Evolutionary conservation across 1,140 invertebrate species (phyloP).

Genomic region (Ectropis grisescens): DNA sequence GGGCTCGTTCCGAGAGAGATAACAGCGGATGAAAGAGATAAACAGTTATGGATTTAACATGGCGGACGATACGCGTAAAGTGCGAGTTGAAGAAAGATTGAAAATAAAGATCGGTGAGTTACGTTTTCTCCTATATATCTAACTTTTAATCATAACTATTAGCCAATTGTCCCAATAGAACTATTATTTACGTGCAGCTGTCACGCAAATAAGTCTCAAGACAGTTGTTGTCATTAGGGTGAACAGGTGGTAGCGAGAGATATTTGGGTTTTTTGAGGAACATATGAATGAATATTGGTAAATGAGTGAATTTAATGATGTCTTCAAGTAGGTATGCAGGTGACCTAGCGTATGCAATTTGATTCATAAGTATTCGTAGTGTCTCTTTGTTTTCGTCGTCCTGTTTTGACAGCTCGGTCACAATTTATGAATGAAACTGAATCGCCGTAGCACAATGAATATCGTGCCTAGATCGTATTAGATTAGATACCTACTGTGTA

Average conservation of each 20-base stretch:
- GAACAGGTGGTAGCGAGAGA: slow-evolving; percentile 55
- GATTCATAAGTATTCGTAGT: too few species aligned
- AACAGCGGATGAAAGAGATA: slow-evolving; percentile 69
- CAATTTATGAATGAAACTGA: slow-evolving; percentile 58
- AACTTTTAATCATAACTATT: too few species aligned
- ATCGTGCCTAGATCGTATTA: slow-evolving; percentile 48
- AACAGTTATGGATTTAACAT: slow-evolving; percentile 84
- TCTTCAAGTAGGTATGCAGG: slow-evolving; percentile 1
- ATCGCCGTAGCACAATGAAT: slow-evolving; percentile 57
- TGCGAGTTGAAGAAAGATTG: slow-evolving; percentile 87
- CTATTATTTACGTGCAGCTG: too few species aligned
- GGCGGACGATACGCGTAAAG: slow-evolving; percentile 86
- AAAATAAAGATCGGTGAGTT: slow-evolving; percentile 90
- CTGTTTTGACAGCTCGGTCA: slow-evolving; percentile 55
- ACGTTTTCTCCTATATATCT: slow-evolving; percentile 14
- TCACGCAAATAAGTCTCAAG: too few species aligned
- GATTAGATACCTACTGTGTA: slow-evolving; percentile 53
- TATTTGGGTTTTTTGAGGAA: slow-evolving; percentile 26
- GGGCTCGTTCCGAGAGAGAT: slow-evolving; percentile 67
- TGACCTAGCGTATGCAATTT: not conserved
- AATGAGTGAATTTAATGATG: slow-evolving; percentile 3
- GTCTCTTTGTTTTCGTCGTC: slow-evolving; percentile 52
- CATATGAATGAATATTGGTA: slow-evolving; percentile 24
- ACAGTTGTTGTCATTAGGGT: slow-evolving; percentile 44
- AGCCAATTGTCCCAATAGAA: too few species aligned